Percentiles rank a stretch among this genome's conserved stretches.
These are phyloP conservation scores for Ammodytes marinus DNA, from an alignment of 2,113 vertebrate species.

Conservation along the genomic window DNA sequence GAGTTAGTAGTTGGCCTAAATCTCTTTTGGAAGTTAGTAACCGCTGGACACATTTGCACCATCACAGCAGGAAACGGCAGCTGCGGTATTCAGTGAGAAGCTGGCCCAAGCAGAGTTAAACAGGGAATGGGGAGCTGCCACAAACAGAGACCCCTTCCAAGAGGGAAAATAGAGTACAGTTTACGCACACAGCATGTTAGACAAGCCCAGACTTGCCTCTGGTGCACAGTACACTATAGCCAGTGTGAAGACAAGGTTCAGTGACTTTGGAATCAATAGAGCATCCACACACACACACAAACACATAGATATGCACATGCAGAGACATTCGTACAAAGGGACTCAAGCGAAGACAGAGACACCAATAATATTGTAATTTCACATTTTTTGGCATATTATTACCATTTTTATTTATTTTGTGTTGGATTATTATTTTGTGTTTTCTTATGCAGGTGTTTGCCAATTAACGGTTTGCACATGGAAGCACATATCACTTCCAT, in stretches of 20 bases:
- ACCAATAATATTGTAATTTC: not conserved
- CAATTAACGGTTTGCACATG: not conserved
- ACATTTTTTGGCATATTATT: not conserved
- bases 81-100: constrained; percentile 69
- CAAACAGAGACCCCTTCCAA: constrained; percentile 77
- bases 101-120: constrained; percentile 57
- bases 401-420: not conserved
- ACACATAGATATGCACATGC: not conserved
- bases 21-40: constrained; percentile 43
- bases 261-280: constrained; percentile 37
- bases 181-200: constrained; percentile 72
- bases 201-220: constrained; percentile 86
- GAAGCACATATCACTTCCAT: constrained; percentile 11
- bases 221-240: constrained; percentile 58
- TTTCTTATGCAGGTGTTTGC: not conserved
- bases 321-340: not conserved
- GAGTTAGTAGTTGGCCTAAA: constrained; percentile 34
- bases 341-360: not conserved
- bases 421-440: not conserved
- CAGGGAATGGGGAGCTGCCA: constrained; percentile 71
- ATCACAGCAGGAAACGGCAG: constrained; percentile 63
- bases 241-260: constrained; percentile 52
- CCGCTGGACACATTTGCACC: constrained; percentile 45
- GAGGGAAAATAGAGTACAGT: constrained; percentile 77
- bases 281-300: constrained; percentile 13